phyloP scores from a whole-genome alignment of 2,797 vertebrate genomes.

The Parotocinclus haroldoi region DNA sequence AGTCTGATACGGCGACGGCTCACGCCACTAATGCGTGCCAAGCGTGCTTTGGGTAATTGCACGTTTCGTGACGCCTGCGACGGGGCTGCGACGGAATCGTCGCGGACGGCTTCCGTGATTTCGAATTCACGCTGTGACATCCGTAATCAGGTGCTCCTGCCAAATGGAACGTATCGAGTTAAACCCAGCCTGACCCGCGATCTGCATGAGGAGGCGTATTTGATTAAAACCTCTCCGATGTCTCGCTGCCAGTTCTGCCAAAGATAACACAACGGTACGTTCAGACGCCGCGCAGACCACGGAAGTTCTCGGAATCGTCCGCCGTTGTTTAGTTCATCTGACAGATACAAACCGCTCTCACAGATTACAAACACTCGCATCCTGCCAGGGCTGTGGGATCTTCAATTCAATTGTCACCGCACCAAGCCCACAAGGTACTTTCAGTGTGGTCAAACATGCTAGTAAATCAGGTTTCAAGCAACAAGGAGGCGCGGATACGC shows the following conservation, averaged over 20 bases:
- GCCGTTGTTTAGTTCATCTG: conserved; percentile 17
- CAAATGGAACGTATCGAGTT: too few relatives aligned
- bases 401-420: conserved; percentile 43
- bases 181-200: background rate
- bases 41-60: too few relatives aligned
- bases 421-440: conserved; percentile 60
- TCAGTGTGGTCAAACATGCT: conserved; percentile 54
- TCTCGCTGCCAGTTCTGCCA: background rate
- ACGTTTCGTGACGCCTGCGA: too few relatives aligned
- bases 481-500: conserved; percentile 34
- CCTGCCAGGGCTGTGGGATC: conserved; percentile 46
- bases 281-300: background rate
- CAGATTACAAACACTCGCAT: conserved; percentile 36
- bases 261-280: background rate
- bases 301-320: conserved; percentile 24
- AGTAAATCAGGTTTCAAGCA: conserved; percentile 36
- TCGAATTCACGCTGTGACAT: too few relatives aligned
- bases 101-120: too few relatives aligned
- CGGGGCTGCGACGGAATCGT: too few relatives aligned
- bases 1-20: too few relatives aligned
- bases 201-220: background rate
- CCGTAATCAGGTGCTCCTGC: too few relatives aligned
- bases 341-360: conserved; percentile 20
- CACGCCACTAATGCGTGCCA: too few relatives aligned
- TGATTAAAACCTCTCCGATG: background rate